Percentiles rank a stretch among this genome's conserved stretches.
phyloP scores from a whole-genome alignment of 2,888 invertebrate genomes.

The Holacanthella duospinosa region DNA sequence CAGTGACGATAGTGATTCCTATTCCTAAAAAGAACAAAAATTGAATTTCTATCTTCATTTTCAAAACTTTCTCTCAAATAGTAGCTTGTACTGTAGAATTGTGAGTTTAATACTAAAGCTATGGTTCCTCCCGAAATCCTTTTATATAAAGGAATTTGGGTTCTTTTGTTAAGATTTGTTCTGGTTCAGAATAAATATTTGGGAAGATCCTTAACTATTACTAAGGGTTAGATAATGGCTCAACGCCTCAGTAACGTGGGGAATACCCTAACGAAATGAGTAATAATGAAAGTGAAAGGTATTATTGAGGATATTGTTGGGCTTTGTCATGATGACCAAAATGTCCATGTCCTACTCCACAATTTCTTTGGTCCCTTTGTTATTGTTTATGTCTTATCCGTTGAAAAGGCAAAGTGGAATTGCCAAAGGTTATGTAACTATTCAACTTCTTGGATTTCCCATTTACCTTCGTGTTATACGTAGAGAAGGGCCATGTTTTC shows the following conservation, averaged over 20 bases:
- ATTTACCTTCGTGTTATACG: background rate
- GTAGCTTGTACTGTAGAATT: background rate
- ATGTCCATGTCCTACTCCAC: background rate
- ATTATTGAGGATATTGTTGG: background rate
- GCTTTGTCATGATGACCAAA: background rate
- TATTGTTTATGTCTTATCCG: background rate
- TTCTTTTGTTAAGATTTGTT: background rate
- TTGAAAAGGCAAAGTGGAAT: background rate
- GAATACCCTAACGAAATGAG: background rate
- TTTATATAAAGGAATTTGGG: background rate
- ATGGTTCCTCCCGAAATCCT: background rate
- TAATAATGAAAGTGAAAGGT: background rate
- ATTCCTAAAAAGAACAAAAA: background rate
- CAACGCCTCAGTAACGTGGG: background rate
- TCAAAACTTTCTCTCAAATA: background rate
- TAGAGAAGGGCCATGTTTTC: background rate
- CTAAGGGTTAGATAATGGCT: background rate
- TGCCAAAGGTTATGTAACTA: background rate
- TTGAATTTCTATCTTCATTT: background rate
- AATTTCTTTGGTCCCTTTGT: background rate
- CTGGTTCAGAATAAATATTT: too few relatives aligned
- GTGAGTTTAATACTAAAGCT: background rate
- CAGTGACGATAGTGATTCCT: background rate
- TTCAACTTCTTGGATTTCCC: background rate
- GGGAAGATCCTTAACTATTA: too few relatives aligned